Evolutionary conservation across 1,140 invertebrate genomes (phyloP).

Genomic region (Semibalanus balanoides): DNA sequence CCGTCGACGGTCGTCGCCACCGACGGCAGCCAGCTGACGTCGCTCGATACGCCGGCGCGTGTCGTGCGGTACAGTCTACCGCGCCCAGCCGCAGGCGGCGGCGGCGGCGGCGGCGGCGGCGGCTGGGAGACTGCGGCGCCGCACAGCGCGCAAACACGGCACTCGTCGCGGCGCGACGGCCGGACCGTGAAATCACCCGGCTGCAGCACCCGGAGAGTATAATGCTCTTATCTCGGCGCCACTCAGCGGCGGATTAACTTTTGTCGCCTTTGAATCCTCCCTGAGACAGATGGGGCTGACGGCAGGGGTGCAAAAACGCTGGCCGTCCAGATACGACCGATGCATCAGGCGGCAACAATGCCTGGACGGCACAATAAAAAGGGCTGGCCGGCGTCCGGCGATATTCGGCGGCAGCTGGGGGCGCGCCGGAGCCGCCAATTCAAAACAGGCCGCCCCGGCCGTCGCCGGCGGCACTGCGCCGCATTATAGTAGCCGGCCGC

Average conservation of each 20-base stretch:
- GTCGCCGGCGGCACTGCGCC: too few species aligned
- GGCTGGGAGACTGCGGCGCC: background rate
- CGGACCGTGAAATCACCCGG: background rate
- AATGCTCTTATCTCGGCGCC: background rate
- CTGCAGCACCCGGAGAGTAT: background rate
- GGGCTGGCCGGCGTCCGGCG: too few species aligned
- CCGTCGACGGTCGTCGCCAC: too few species aligned
- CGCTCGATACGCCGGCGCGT: background rate
- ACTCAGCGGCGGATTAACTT: background rate
- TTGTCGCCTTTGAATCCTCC: background rate
- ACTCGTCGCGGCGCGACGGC: too few species aligned
- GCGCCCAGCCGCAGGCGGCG: too few species aligned
- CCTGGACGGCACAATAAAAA: slow-evolving; percentile 1
- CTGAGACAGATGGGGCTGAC: background rate
- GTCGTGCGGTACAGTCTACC: background rate
- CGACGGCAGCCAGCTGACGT: background rate
- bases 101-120: too few species aligned
- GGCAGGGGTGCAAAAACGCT: background rate
- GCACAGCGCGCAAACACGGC: background rate
- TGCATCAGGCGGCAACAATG: background rate
- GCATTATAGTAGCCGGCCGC: too few species aligned
- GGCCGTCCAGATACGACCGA: background rate
- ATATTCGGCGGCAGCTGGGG: background rate
- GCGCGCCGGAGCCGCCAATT: background rate
- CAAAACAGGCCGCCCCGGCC: background rate